phyloP scores from a whole-genome alignment of 37 sponge, comb jelly and placozoan genomes.

The Amphimedon queenslandica region DNA sequence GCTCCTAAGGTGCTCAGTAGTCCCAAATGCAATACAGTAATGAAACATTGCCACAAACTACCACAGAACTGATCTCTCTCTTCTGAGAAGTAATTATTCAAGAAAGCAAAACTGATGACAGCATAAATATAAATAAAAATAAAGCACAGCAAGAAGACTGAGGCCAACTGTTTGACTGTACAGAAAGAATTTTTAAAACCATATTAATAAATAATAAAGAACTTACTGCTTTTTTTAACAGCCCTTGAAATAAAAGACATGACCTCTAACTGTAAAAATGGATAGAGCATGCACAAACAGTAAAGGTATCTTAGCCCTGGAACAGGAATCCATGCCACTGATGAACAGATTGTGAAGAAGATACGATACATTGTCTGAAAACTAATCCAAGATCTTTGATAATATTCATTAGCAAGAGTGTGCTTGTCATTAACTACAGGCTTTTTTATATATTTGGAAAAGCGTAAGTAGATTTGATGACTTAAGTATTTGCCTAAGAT shows the following conservation, averaged over 20 bases:
- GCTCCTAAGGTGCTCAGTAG: neutral
- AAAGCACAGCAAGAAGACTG: neutral
- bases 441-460: neutral
- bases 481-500: neutral
- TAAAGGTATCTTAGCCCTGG: neutral
- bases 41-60: neutral
- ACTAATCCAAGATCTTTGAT: neutral
- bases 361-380: neutral
- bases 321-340: neutral
- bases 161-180: neutral
- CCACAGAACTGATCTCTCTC: neutral
- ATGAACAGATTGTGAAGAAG: neutral
- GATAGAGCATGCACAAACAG: neutral
- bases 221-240: neutral
- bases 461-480: neutral
- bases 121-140: neutral
- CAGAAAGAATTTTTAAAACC: too few species aligned
- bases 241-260: neutral
- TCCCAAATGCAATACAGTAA: neutral
- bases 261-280: neutral
- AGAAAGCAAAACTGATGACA: neutral
- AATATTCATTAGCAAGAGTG: neutral
- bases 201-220: too few species aligned
- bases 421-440: neutral
- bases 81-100: neutral